phyloP scores from a whole-genome alignment of 2,888 invertebrate species.

The Uloborus plumipes region DNA sequence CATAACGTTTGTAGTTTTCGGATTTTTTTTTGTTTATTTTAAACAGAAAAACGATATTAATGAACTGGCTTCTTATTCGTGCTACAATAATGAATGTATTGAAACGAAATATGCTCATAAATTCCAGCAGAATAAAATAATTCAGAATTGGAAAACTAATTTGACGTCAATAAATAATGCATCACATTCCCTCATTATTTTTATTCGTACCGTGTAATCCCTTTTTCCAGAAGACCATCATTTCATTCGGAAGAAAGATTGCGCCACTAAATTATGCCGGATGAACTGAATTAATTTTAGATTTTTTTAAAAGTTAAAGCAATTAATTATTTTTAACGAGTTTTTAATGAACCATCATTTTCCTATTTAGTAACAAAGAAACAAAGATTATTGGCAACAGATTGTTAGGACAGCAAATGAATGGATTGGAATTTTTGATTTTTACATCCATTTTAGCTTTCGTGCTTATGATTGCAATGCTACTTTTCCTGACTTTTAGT shows the following conservation, averaged over 20 bases:
- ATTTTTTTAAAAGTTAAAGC: not conserved
- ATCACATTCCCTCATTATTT: no score
- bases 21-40: not conserved
- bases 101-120: no score
- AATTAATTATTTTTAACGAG: constrained; percentile 44
- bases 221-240: not conserved
- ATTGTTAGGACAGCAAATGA: constrained; percentile 11
- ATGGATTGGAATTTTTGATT: constrained; percentile 9
- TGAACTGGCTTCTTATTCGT: no score
- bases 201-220: not conserved
- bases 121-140: no score
- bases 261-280: no score
- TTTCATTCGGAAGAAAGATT: not conserved
- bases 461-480: no score
- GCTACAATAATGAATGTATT: no score
- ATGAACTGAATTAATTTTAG: no score
- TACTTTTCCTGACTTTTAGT: no score
- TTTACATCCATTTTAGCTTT: not conserved
- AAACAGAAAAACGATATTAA: not conserved
- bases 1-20: no score
- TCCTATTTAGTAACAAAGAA: constrained; percentile 8
- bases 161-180: no score
- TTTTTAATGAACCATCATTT: constrained; percentile 46
- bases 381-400: not conserved
- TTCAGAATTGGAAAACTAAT: no score